Evolutionary conservation across 2,797 vertebrate species (phyloP), one percentile per base, ranked within the genome.

Genomic region (Brachyrhaphis roseni): DNA sequence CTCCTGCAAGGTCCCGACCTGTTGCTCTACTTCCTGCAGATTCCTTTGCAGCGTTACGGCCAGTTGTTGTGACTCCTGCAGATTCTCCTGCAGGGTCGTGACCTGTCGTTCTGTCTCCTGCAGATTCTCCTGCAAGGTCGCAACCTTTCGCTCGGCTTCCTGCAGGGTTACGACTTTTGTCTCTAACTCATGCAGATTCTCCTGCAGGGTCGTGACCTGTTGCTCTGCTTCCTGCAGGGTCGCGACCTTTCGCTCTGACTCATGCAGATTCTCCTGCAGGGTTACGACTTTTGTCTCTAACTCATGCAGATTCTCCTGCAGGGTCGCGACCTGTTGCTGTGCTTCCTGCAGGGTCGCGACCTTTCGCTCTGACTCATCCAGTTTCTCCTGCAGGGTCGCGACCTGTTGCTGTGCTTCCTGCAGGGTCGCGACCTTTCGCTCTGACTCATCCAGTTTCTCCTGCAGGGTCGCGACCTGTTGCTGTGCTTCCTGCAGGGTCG

Each of bases 11-110:
- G 46, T 47, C 13, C 4, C 4, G 4, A 46, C 4, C 45, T 46
- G 13, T 46, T 16, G 13, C 13, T 46, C 45, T 1, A 4, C 13
- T 15, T 46, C 45, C 45, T 46, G 45, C 45, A 46, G 90, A 84
- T 78, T 93, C 90, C 43, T 45, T 75, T 92, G 89, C 59, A 91
- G 68, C n/a, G 87, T 83, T 0, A 72, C 59, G 95, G 90, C 43
- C 55, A 79, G 45, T 89, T 16, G 93, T 76, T 96, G 88, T 15
- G 90, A 91, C 87, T 95, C 93, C 55, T 91, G 83, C 43, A 96
- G 75, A 31, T 75, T 77, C 13, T 49, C 47, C 47, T 49, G 47
- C 47, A 49, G 6, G 47, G 47, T 49, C 16, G 5, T 0, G 16
- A 47, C 16, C 46, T 18, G 1, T 4, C 1, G 45, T 0, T 46